Evolutionary conservation across 2,888 invertebrate species (phyloP).

Genomic region (Koerneria pararmatus): DNA sequence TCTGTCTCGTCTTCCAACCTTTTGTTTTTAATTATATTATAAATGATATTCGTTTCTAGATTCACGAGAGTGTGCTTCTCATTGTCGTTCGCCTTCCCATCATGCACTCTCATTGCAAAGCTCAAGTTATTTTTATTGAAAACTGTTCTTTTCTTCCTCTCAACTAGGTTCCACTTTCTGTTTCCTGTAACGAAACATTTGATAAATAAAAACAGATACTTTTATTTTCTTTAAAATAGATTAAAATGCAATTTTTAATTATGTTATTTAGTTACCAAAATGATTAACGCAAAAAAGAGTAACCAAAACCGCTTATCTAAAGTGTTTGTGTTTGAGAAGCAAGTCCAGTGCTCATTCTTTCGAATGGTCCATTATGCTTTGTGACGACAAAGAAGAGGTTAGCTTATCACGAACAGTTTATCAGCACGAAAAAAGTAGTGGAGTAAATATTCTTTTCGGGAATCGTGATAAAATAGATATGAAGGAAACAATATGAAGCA

Average conservation of each 20-base stretch:
- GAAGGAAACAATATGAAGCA: not conserved
- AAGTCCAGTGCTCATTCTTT: too few species aligned
- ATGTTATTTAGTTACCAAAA: too few species aligned
- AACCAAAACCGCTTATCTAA: too few species aligned
- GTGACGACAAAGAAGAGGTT: slow-evolving; percentile 53
- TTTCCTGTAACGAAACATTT: not conserved
- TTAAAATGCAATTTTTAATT: too few species aligned
- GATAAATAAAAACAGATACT: not conserved
- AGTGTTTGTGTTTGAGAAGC: too few species aligned
- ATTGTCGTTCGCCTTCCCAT: slow-evolving; percentile 47
- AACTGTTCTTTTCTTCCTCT: not conserved
- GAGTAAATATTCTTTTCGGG: too few species aligned
- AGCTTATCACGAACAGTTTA: not conserved
- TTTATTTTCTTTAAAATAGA: slow-evolving; percentile 8
- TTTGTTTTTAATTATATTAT: too few species aligned
- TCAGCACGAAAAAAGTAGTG: not conserved
- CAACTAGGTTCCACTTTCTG: too few species aligned
- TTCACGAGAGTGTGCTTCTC: slow-evolving; percentile 46
- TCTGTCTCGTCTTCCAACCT: too few species aligned
- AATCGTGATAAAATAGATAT: too few species aligned
- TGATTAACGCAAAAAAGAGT: too few species aligned
- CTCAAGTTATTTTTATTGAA: slow-evolving; percentile 32
- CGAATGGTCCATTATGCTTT: slow-evolving; percentile 53
- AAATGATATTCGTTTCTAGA: slow-evolving; percentile 1
- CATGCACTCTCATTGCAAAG: slow-evolving; percentile 45